Conservation (phyloP, 1,140 invertebrate genomes). For the Danaus melanippus region DNA sequence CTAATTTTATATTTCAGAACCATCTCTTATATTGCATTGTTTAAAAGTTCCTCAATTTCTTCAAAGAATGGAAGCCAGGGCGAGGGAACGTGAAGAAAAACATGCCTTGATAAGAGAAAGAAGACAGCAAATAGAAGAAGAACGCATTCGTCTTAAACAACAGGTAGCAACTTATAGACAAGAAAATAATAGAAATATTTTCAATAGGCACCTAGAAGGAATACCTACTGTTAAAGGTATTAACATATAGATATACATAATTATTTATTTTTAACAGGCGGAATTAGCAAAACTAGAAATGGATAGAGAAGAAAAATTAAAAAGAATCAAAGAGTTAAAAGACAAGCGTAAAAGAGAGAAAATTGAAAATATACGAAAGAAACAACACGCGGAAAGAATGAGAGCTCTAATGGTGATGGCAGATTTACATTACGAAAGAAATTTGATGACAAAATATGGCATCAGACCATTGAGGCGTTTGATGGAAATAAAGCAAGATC, state of each 20-base stretch:
- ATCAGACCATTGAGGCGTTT: slow-evolving; percentile 68
- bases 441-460: slow-evolving; percentile 67
- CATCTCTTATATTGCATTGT: slow-evolving; percentile 66
- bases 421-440: slow-evolving; percentile 72
- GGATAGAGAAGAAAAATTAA: slow-evolving; percentile 76
- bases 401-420: slow-evolving; percentile 72
- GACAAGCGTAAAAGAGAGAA: slow-evolving; percentile 74
- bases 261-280: slow-evolving; percentile 33
- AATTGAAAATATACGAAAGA: slow-evolving; percentile 73
- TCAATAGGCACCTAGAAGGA: too few species aligned
- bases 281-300: slow-evolving; percentile 61
- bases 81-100: slow-evolving; percentile 74
- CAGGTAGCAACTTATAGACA: slow-evolving; percentile 33
- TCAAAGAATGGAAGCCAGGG: slow-evolving; percentile 76
- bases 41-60: slow-evolving; percentile 75
- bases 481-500: slow-evolving; percentile 65
- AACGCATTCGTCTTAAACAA: slow-evolving; percentile 72
- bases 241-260: too few species aligned
- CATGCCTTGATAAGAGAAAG: slow-evolving; percentile 75
- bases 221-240: too few species aligned
- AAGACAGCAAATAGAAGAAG: slow-evolving; percentile 74
- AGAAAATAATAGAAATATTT: too few species aligned
- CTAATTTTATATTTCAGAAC: slow-evolving; percentile 36
- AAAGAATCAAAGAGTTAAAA: slow-evolving; percentile 73
- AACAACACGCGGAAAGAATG: slow-evolving; percentile 67